These are phyloP conservation scores for Pseudomyrmex gracilis DNA, from an alignment of 1,140 invertebrate species.

Conservation along the genomic window DNA sequence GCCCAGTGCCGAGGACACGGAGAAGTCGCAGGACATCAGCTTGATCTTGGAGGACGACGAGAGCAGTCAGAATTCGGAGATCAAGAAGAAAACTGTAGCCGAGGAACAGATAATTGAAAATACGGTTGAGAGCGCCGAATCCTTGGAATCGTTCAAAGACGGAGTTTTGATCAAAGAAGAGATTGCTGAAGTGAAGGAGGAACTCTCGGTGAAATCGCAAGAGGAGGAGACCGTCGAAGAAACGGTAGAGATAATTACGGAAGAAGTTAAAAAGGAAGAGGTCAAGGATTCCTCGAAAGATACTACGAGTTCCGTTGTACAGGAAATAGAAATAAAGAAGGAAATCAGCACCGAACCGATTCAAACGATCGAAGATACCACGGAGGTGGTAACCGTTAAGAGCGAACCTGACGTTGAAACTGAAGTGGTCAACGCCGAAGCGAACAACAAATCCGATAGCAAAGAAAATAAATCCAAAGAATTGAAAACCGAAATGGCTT, in stretches of 20 bases:
- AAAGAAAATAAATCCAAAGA: conserved; percentile 50
- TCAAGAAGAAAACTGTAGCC: conserved; percentile 70
- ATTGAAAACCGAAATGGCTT: conserved; percentile 43
- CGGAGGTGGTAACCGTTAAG: conserved; percentile 25
- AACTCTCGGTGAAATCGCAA: conserved; percentile 50
- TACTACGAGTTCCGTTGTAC: conserved; percentile 57
- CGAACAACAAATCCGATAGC: conserved; percentile 46
- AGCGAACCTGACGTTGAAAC: conserved; percentile 38
- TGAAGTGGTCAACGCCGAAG: conserved; percentile 32
- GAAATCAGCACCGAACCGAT: conserved; percentile 55
- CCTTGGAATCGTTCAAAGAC: conserved; percentile 70
- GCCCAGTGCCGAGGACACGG: conserved; percentile 72
- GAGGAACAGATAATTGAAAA: conserved; percentile 68
- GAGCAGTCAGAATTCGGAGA: conserved; percentile 65
- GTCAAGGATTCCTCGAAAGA: conserved; percentile 67
- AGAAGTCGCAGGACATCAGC: conserved; percentile 78
- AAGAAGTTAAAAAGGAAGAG: conserved; percentile 68
- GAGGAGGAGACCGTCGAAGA: conserved; percentile 60
- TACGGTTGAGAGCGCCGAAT: conserved; percentile 66
- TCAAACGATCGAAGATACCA: conserved; percentile 29
- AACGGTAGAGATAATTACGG: conserved; percentile 53
- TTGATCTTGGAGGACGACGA: conserved; percentile 77
- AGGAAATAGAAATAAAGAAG: conserved; percentile 67
- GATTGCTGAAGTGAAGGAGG: conserved; percentile 59
- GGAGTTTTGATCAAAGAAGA: conserved; percentile 61